Percentiles rank a stretch among this genome's conserved stretches.
phyloP scores from a whole-genome alignment of 1,140 invertebrate genomes.

The Diabrotica virgifera region DNA sequence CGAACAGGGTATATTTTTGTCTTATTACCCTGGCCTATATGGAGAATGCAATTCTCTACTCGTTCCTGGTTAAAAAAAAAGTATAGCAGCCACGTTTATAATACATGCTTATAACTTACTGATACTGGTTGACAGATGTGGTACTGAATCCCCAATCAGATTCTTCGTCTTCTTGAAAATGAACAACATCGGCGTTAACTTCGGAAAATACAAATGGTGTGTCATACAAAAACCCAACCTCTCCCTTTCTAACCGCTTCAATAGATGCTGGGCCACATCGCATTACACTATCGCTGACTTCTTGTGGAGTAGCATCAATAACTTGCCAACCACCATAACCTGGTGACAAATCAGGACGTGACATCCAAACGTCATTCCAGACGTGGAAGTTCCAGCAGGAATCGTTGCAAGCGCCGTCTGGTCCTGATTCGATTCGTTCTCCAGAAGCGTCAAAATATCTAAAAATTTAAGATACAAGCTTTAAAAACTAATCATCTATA shows the following conservation, averaged over 20 bases:
- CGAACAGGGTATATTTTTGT: too few species aligned
- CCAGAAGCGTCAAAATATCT: slow-evolving; percentile 61
- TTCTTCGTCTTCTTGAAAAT: slow-evolving; percentile 63
- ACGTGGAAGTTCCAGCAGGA: slow-evolving; percentile 79
- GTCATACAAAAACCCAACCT: slow-evolving; percentile 73
- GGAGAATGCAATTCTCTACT: background rate
- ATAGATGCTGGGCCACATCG: slow-evolving; percentile 70
- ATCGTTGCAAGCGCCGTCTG: slow-evolving; percentile 58
- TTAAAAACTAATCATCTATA: too few species aligned
- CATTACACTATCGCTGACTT: slow-evolving; percentile 61
- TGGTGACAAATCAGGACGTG: slow-evolving; percentile 67
- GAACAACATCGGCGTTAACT: slow-evolving; percentile 74
- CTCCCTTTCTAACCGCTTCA: slow-evolving; percentile 69
- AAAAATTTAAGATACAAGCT: slow-evolving; percentile 48
- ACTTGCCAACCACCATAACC: slow-evolving; percentile 79
- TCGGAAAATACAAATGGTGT: slow-evolving; percentile 74
- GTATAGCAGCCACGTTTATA: background rate
- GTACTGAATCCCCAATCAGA: slow-evolving; percentile 64
- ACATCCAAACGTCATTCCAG: slow-evolving; percentile 84
- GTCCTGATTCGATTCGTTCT: slow-evolving; percentile 61
- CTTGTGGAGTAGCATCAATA: slow-evolving; percentile 76
- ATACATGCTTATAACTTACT: slow-evolving; percentile 50
- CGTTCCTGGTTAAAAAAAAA: background rate
- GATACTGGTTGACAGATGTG: slow-evolving; percentile 60
- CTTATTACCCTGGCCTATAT: too few species aligned